Evolutionary conservation across 1,140 invertebrate species (phyloP), one percentile per base, ranked within the genome.

Genomic region (Formica selysi): DNA sequence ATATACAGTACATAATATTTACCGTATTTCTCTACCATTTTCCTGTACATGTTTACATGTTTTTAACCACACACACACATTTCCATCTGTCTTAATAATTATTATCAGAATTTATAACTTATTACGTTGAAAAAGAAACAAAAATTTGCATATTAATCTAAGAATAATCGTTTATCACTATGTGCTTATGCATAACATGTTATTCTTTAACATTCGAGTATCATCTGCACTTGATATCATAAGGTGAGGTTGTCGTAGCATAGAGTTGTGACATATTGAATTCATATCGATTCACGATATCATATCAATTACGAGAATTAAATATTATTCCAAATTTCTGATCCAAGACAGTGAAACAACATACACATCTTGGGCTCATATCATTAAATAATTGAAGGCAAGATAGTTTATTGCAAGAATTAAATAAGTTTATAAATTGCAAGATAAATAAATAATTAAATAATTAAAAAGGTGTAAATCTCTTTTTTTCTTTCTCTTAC

Each of bases 161-260:
- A 74, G 29, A 73, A 83, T 48, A 83, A 22, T 16, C 32, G 11
- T 36, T 83, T 83, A 83, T 83, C 68, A 26, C 13, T n/a, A 59
- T 16, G 32, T 13, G 19, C 2, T 6, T 73, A 19, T 54, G 51
- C 36, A 29, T 0, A 81, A 83, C 36, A 13, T 71, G 26, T 83
- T 81, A 73, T 62, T 83, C 38, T 61, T 48, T 36, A 32, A 7
- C 41, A n/a, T 22, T 73, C 0, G 13, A 81, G 62, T 74, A 19
- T 83, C 68, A 71, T 41, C 11, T 73, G 79, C 54, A 54, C n/a
- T 79, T 32, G 29, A 68, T 68, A 36, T 79, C 44, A 22, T n/a
- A 70, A 81, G 51, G 13, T 44, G 65, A 83, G 19, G 4, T 19
- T 8, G 22, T 59, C 13, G 22, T 22, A 57, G 16, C 8, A 36